phyloP scores from a whole-genome alignment of 23 tunicate genomes.

The Ascidia mentula region DNA sequence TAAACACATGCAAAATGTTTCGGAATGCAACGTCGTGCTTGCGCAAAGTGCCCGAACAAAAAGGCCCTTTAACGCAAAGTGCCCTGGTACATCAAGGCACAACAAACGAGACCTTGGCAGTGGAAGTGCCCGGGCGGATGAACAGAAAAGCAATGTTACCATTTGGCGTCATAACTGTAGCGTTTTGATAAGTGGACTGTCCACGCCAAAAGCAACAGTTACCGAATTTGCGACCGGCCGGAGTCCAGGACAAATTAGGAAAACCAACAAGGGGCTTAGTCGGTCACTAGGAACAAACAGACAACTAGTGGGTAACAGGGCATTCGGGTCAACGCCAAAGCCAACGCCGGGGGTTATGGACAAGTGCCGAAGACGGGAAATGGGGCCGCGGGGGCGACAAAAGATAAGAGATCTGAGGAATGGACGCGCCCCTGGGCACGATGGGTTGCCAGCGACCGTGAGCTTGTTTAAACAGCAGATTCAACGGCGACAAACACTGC shows the following conservation, averaged over 20 bases:
- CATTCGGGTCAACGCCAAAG: not conserved
- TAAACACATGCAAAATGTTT: not conserved
- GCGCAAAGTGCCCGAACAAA: not conserved
- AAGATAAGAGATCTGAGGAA: not conserved
- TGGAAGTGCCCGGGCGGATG: not conserved
- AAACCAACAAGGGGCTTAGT: not conserved
- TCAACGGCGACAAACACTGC: not conserved
- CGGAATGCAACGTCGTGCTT: not conserved
- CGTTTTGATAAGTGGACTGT: not conserved
- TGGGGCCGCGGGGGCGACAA: not conserved
- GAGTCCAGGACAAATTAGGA: not conserved
- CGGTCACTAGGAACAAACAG: not conserved
- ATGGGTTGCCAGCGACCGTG: not conserved
- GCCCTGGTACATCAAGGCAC: not conserved
- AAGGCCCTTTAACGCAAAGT: not conserved
- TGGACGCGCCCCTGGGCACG: not conserved
- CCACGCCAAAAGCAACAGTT: not conserved
- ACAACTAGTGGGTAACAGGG: too few relatives aligned
- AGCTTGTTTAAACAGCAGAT: constrained; percentile 7
- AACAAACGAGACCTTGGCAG: not conserved
- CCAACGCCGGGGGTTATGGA: not conserved
- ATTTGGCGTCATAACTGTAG: not conserved
- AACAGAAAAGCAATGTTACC: not conserved
- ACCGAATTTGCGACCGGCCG: not conserved
- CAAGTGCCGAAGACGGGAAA: not conserved